A percentile compares a stretch with the other conserved stretches of the same genome.
Evolutionary conservation across 2,113 vertebrate genomes (phyloP).

Genomic region (Boulengeromyrus knoepffleri): DNA sequence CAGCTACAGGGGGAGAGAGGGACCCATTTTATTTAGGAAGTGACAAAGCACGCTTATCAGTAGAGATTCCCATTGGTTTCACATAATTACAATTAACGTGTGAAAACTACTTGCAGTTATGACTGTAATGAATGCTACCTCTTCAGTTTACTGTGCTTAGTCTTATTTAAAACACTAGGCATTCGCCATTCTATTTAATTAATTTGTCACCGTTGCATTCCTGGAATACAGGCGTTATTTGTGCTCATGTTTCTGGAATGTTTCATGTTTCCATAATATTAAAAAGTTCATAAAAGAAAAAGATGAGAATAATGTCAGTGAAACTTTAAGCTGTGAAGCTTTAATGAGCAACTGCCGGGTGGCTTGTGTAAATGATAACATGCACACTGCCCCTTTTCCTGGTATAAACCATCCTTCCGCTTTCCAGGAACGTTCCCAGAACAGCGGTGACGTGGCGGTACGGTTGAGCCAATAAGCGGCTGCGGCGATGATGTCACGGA

Average conservation of each 20-base stretch:
- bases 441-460: slow-evolving; percentile 25
- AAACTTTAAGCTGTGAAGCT: not conserved
- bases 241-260: not conserved
- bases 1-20: not conserved
- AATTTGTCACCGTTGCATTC: not conserved
- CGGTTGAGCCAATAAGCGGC: slow-evolving; percentile 24
- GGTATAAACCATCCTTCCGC: slow-evolving; percentile 25
- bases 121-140: not conserved
- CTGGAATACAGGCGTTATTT: not conserved
- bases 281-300: too few species aligned
- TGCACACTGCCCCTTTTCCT: slow-evolving; percentile 9
- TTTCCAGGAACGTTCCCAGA: slow-evolving; percentile 51
- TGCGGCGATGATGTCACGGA: slow-evolving; percentile 14
- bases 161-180: not conserved
- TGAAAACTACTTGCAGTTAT: not conserved
- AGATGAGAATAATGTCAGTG: not conserved
- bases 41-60: not conserved
- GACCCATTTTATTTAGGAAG: not conserved
- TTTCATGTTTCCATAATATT: not conserved
- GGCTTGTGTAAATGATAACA: not conserved
- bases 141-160: not conserved
- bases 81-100: not conserved
- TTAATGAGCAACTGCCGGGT: not conserved
- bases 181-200: not conserved
- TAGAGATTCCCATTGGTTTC: not conserved